Conservation (phyloP, 2,113 vertebrate species). For the Heterochromis multidens region DNA sequence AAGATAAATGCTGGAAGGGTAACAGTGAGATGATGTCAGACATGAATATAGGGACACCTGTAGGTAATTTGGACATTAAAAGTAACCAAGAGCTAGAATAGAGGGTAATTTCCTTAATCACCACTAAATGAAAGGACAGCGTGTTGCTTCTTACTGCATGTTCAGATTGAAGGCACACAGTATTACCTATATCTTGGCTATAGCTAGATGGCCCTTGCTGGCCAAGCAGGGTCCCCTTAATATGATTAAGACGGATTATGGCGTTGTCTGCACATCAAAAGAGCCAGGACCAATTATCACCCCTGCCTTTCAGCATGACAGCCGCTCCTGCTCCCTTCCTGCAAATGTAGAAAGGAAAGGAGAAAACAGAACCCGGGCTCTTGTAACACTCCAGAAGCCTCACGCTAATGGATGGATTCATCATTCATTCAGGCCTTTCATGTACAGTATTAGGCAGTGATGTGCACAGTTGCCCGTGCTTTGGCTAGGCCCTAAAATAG, state of each 20-base stretch:
- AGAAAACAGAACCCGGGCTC: conserved; percentile 20
- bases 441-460: conserved; percentile 45
- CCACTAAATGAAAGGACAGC: background rate
- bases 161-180: background rate
- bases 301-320: conserved; percentile 65
- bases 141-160: background rate
- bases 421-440: conserved; percentile 52
- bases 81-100: background rate
- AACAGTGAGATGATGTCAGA: background rate
- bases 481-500: conserved; percentile 54
- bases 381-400: conserved; percentile 36
- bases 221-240: conserved; percentile 66
- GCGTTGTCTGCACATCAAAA: conserved; percentile 74
- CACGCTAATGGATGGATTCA: conserved; percentile 51
- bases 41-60: background rate
- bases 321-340: conserved; percentile 24
- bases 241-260: conserved; percentile 75
- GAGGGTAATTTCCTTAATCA: background rate
- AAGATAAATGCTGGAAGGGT: background rate
- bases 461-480: conserved; percentile 36
- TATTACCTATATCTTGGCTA: conserved; percentile 49
- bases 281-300: conserved; percentile 76
- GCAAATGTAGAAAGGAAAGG: conserved; percentile 17
- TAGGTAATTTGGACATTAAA: background rate
- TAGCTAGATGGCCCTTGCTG: conserved; percentile 33